phyloP scores from a whole-genome alignment of 2,113 vertebrate species.

The Grammatotria lemairii region DNA sequence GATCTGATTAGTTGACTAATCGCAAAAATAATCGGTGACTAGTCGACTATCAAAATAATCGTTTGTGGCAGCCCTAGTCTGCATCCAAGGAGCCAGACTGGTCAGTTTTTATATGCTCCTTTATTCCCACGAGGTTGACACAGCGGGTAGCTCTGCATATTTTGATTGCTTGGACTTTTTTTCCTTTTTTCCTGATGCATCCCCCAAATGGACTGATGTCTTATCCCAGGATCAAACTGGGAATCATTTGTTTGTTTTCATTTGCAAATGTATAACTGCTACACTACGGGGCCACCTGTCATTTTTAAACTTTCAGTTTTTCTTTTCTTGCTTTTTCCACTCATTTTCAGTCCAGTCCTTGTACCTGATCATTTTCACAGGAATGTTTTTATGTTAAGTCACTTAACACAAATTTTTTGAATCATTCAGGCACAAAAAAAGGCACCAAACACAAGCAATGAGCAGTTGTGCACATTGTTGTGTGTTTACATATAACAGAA shows the following conservation, averaged over 20 bases:
- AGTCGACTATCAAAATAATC: no score
- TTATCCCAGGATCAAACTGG: background rate
- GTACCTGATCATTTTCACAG: background rate
- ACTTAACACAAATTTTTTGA: background rate
- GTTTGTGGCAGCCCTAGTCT: no score
- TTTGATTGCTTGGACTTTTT: background rate
- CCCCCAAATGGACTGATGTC: background rate
- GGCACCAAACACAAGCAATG: background rate
- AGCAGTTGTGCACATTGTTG: background rate
- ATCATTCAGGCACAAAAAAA: background rate
- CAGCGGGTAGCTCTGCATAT: background rate
- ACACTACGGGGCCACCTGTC: no score
- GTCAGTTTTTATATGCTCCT: background rate
- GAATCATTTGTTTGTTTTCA: background rate
- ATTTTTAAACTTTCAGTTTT: background rate
- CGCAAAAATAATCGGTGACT: no score
- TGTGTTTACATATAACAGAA: background rate
- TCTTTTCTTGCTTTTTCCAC: background rate
- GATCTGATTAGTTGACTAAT: no score
- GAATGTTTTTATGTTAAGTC: background rate
- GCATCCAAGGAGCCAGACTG: background rate
- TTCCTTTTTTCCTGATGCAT: background rate
- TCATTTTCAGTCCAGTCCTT: background rate
- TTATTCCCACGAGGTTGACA: background rate
- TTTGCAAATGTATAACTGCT: no score